These are phyloP conservation scores for Arctocebus calabarensis DNA, from an alignment of 2,797 vertebrate genomes.

Conservation along the genomic window DNA sequence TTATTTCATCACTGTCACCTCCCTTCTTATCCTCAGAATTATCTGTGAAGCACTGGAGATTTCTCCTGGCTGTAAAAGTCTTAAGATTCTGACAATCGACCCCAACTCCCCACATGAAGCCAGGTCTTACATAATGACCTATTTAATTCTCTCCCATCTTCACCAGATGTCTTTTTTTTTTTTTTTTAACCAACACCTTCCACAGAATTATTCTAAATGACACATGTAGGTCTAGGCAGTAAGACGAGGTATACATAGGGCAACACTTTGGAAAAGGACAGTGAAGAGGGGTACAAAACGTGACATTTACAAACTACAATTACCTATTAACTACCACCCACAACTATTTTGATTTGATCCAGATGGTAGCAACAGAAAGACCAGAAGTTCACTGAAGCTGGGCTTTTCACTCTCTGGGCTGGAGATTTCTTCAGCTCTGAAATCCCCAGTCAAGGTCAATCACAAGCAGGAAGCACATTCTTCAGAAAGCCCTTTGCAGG, in stretches of 20 bases:
- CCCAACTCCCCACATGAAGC: neutral
- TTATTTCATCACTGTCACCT: neutral
- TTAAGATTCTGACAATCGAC: neutral
- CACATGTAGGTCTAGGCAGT: neutral
- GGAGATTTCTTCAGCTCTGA: neutral
- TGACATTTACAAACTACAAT: neutral
- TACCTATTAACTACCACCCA: neutral
- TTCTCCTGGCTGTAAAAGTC: neutral
- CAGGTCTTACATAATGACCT: neutral
- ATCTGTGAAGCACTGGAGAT: neutral
- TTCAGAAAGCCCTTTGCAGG: neutral
- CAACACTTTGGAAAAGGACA: neutral
- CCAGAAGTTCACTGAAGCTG: neutral
- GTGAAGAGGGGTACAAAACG: neutral
- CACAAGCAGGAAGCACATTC: neutral
- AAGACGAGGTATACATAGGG: neutral
- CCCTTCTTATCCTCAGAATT: constrained; percentile 32
- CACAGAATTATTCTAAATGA: neutral
- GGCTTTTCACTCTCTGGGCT: neutral
- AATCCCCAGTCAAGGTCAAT: neutral
- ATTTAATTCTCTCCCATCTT: neutral
- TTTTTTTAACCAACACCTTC: neutral
- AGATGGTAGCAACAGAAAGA: neutral
- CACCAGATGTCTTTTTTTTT: neutral
- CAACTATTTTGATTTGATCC: neutral